Evolutionary conservation across 2,797 vertebrate species (phyloP), one percentile per base, ranked within the genome.

Genomic region (Chromobotia macracanthus): DNA sequence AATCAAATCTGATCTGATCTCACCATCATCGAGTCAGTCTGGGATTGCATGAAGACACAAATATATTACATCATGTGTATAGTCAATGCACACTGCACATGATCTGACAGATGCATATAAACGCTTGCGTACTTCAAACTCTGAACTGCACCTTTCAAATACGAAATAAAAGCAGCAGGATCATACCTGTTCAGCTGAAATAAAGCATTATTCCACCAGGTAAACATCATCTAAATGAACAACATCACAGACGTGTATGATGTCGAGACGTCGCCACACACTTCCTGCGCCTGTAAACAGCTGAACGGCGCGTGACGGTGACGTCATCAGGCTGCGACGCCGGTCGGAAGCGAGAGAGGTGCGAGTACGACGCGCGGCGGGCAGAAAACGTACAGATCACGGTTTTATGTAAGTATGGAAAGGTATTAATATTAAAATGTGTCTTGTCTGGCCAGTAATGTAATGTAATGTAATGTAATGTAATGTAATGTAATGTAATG

Each of bases 401-500:
- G 18, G 11, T 80, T 82, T 51, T 71, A 83, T 85, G 84, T 84
- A 65, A 82, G 83, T 84, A 75, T 25, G 3, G 3, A 9, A 31
- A 50, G 16, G 19, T 53, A 12, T 61, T 28, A 16, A 15, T 44
- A 44, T 44, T 10, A 44, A 9, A 44, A 11, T 11, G 41, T 44
- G 41, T 44, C 41, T 9, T 44, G 10, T 44, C 5, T 31, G 31
- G 9, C 9, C 41, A 44, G 1, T 10, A 10, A 44, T 44, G 41
- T 44, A 10, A 44, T 44, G n/a, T n/a, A n/a, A n/a, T n/a, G n/a
- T n/a, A n/a, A n/a, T n/a, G n/a, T n/a, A n/a, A n/a, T n/a, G n/a
- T n/a, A n/a, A n/a, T n/a, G n/a, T n/a, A n/a, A n/a, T n/a, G n/a
- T n/a, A n/a, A n/a, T n/a, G n/a, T n/a, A n/a, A n/a, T n/a, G n/a